Conservation (phyloP, 2,888 invertebrate species). For the Ligdia adustata region DNA sequence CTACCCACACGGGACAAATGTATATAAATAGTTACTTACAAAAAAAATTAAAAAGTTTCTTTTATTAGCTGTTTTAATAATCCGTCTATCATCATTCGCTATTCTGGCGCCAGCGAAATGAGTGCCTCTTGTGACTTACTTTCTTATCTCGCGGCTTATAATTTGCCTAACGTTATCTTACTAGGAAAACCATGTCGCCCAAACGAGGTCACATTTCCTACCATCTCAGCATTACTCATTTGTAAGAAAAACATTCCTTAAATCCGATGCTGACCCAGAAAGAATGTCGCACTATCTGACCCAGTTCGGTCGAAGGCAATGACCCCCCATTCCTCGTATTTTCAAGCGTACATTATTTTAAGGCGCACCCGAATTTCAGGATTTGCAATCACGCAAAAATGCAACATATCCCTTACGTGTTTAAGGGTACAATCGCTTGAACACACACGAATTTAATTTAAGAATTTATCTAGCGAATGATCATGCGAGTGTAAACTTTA, state of each 20-base stretch:
- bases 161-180: conserved; percentile 19
- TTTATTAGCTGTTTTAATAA: no score
- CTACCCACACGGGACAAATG: no score
- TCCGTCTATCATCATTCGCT: no score
- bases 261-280: conserved; percentile 65
- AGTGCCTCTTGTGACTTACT: conserved; percentile 4
- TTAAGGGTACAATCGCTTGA: conserved; percentile 50
- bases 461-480: conserved; percentile 79
- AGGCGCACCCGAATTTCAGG: conserved; percentile 60
- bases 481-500: conserved; percentile 79
- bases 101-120: background rate
- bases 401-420: conserved; percentile 35
- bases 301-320: conserved; percentile 66
- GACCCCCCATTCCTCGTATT: conserved; percentile 56
- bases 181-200: conserved; percentile 30
- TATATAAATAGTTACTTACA: no score
- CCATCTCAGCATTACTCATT: conserved; percentile 60
- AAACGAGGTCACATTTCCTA: conserved; percentile 25
- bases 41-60: no score
- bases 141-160: conserved; percentile 3
- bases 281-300: conserved; percentile 72
- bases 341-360: conserved; percentile 69
- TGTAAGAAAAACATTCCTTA: conserved; percentile 58
- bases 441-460: conserved; percentile 68
- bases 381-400: conserved; percentile 44